Evolutionary conservation across 2,888 invertebrate genomes (phyloP), one percentile per base, ranked within the genome.

Genomic region (Caenorhabditis sp.): DNA sequence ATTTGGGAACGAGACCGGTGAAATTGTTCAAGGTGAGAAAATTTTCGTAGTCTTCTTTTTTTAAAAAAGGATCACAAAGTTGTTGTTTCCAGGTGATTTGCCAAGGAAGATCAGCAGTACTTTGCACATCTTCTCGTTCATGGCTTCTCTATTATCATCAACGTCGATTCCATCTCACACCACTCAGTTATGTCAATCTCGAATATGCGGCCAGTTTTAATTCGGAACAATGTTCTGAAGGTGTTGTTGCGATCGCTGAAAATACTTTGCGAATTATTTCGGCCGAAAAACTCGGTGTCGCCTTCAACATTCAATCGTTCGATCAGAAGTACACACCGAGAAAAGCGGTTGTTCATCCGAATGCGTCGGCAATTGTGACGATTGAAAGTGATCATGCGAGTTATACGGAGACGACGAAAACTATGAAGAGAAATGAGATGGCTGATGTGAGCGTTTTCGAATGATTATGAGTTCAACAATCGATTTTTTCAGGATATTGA

Each of bases 101-200:
- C 17, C 67, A 72, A 49, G 49, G 49, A 38, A 59, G 26, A 49
- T 17, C 49, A 14, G 59, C 59, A 91, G 90, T 99, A 0, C 90
- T 99, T 38, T 99, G 99, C 0, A 95, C 97, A 91, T 97, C 97
- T 0, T 96, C 95, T 81, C 91, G 99, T 80, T 95, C 96, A 0
- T 99, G 99, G 99, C 90, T 99, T 26, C 95, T 96, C 86, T 99
- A 99, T 88, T 95, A 95, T 86, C 96, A 97, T 89, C 99, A 99
- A 89, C 97, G 95, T 89, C 91, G 91, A 49, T 90, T 90, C 84
- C 90, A 90, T 80, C 83, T 90, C 31, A 90, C 90, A 0, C 90
- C 91, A 17, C 84, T 91, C 63, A 90, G 84, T 0, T 99, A 99
- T 88, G 97, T 56, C 89, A 93, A 95, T 67, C 90, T 99, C 67